Conservation (phyloP, 2,797 vertebrate species). For the Schizothorax lantsangensis region DNA sequence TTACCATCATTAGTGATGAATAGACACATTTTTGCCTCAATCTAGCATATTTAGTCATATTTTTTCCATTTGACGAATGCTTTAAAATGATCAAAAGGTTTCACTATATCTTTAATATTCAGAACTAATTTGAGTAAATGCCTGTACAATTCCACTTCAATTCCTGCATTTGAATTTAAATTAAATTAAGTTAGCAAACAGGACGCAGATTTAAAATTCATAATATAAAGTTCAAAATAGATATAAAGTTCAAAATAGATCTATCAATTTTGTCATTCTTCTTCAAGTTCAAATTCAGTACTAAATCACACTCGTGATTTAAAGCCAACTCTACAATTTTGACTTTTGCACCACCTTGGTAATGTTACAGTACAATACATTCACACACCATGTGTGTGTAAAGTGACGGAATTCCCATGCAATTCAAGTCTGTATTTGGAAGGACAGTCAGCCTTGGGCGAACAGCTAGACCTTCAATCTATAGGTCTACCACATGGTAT, state of each 20-base stretch:
- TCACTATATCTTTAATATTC: neutral
- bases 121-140: neutral
- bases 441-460: neutral
- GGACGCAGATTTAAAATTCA: too few species aligned
- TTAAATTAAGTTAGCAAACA: neutral
- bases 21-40: conserved; percentile 1
- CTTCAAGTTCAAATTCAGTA: neutral
- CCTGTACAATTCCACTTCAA: neutral
- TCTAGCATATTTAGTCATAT: neutral
- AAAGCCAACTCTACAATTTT: neutral
- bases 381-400: neutral
- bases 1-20: conserved; percentile 11
- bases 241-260: neutral
- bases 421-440: neutral
- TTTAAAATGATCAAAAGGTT: neutral
- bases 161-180: neutral
- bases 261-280: neutral
- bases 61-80: neutral
- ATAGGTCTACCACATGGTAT: conserved; percentile 8
- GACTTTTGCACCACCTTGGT: neutral
- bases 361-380: neutral
- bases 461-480: conserved; percentile 7
- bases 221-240: neutral
- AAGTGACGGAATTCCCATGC: neutral
- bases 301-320: neutral